These are phyloP conservation scores for Acridotheres tristis DNA, from an alignment of 2,797 vertebrate genomes.

Conservation along the genomic window DNA sequence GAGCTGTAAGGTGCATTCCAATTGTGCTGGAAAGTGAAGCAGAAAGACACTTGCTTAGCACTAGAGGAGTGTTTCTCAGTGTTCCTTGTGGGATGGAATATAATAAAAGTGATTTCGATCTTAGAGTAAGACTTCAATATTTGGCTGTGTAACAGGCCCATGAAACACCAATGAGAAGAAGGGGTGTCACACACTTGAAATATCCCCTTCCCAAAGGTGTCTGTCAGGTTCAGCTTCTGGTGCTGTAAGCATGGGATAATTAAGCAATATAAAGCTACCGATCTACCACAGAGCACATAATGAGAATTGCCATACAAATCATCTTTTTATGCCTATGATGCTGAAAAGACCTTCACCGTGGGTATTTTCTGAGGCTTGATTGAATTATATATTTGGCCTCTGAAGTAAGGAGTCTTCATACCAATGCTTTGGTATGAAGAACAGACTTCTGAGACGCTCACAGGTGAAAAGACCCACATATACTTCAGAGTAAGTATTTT, in stretches of 20 bases:
- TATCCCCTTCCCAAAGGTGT: neutral
- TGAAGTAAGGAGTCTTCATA: neutral
- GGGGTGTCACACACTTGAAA: neutral
- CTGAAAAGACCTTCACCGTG: neutral
- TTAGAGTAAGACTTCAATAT: neutral
- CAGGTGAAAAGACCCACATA: neutral
- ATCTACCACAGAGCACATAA: neutral
- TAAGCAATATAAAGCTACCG: neutral
- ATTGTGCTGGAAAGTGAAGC: neutral
- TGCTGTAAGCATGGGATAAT: neutral
- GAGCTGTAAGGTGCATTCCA: neutral
- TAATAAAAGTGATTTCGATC: neutral
- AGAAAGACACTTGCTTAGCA: neutral
- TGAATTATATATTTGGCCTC: neutral
- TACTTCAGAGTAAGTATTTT: neutral
- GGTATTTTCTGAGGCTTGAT: neutral
- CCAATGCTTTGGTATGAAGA: neutral
- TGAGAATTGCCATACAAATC: neutral
- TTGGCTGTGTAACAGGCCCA: neutral
- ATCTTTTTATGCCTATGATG: neutral
- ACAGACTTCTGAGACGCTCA: neutral
- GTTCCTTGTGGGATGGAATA: neutral
- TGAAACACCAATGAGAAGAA: neutral
- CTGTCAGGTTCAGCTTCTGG: neutral
- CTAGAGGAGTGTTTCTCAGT: neutral